Percentiles rank a stretch among this genome's conserved stretches.
phyloP scores from a whole-genome alignment of 2,113 vertebrate genomes.

The Oreocharis arfaki region DNA sequence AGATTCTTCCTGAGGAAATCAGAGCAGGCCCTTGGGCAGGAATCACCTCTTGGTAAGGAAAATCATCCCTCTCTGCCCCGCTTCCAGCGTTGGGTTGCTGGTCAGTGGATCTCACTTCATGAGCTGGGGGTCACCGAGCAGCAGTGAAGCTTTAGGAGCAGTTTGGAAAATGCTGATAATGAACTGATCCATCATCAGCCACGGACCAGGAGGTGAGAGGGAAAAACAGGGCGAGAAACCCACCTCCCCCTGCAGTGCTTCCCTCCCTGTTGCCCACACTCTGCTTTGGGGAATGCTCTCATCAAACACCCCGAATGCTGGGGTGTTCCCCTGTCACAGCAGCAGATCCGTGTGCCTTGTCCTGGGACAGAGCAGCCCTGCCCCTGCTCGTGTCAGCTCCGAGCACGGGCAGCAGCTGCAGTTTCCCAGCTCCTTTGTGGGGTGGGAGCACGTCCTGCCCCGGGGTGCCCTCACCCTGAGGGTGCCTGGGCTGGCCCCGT shows the following conservation, averaged over 20 bases:
- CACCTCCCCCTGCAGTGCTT: background rate
- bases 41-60: background rate
- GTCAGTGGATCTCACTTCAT: background rate
- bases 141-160: background rate
- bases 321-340: accelerated
- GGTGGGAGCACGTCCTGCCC: background rate
- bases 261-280: background rate
- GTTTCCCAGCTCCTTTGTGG: accelerated
- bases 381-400: accelerated
- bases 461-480: background rate
- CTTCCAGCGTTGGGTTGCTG: background rate
- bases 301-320: accelerated
- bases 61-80: background rate
- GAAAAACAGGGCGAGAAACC: accelerated
- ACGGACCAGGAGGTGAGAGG: background rate
- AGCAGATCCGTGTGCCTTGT: accelerated
- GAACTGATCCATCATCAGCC: background rate
- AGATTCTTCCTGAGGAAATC: background rate
- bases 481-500: background rate
- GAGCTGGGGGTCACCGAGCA: background rate
- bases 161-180: background rate
- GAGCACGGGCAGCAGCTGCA: accelerated
- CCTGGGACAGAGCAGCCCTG: accelerated
- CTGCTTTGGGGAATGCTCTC: background rate
- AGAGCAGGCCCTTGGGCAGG: background rate